phyloP scores from a whole-genome alignment of 2,797 vertebrate species.

The Cyprinodon diabolis region DNA sequence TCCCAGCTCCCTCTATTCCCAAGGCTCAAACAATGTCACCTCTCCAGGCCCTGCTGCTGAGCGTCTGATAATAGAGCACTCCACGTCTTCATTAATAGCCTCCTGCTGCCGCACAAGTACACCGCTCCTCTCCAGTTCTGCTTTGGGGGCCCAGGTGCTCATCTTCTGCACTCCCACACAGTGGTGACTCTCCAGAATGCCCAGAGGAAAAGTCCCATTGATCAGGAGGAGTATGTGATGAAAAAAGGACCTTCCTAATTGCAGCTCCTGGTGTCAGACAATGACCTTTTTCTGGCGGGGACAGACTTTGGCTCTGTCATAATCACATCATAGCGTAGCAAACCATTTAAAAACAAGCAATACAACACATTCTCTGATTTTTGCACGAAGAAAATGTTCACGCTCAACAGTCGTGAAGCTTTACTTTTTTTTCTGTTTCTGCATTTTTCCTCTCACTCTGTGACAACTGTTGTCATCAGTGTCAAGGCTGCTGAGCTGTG shows the following conservation, averaged over 20 bases:
- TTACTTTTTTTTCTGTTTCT: constrained; percentile 45
- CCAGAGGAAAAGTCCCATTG: constrained; percentile 54
- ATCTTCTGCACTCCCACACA: constrained; percentile 56
- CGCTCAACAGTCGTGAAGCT: constrained; percentile 13
- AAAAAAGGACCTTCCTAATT: constrained; percentile 56
- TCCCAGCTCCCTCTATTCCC: constrained; percentile 68
- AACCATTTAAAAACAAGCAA: constrained; percentile 5
- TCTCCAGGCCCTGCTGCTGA: constrained; percentile 67
- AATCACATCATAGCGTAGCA: constrained; percentile 41
- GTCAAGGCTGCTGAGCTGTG: constrained; percentile 59
- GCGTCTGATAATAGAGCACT: constrained; percentile 76
- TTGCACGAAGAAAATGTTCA: constrained; percentile 18
- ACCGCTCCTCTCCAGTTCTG: constrained; percentile 57
- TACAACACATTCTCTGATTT: constrained; percentile 24
- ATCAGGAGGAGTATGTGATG: constrained; percentile 42
- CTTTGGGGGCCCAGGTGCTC: constrained; percentile 69
- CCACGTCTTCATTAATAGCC: constrained; percentile 75
- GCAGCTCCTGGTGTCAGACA: constrained; percentile 63
- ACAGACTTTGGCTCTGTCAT: constrained; percentile 48
- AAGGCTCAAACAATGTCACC: constrained; percentile 77
- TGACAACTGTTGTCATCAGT: constrained; percentile 70
- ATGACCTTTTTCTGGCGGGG: constrained; percentile 46
- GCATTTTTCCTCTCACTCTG: constrained; percentile 52
- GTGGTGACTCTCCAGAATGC: constrained; percentile 70
- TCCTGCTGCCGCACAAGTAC: constrained; percentile 60